phyloP scores from a whole-genome alignment of 2,797 vertebrate species.

The Sarcoramphus papa region DNA sequence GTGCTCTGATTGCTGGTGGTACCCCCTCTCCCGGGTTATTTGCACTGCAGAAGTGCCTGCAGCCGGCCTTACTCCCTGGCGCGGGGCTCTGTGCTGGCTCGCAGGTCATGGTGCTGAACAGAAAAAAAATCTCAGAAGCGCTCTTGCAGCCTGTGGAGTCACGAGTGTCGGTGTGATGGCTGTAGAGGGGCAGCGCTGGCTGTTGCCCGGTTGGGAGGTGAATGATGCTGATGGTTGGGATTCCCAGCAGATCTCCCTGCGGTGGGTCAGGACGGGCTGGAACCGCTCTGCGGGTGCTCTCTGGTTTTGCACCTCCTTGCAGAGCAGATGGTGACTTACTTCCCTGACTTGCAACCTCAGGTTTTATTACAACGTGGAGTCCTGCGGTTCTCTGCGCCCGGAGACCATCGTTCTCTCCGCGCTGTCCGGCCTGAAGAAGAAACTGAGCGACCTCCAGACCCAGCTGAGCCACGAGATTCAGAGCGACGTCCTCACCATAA shows the following conservation, averaged over 20 bases:
- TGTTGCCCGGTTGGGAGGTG: background rate
- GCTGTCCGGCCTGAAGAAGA: constrained; percentile 92
- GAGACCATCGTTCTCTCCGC: constrained; percentile 97
- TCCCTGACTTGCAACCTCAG: constrained; percentile 61
- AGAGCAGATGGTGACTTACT: background rate
- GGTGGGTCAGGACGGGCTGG: background rate
- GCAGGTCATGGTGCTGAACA: rapidly evolving
- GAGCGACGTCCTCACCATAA: constrained; percentile 96
- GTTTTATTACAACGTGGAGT: constrained; percentile 97
- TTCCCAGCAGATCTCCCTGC: background rate
- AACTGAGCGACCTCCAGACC: constrained; percentile 95
- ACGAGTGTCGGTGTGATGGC: rapidly evolving
- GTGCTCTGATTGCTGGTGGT: background rate
- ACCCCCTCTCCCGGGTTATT: background rate
- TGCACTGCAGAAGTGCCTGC: background rate
- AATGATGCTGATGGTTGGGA: background rate
- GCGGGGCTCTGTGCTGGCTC: background rate
- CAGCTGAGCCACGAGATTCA: constrained; percentile 98
- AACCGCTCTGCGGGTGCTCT: background rate
- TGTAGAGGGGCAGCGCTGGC: background rate
- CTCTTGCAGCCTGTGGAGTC: background rate
- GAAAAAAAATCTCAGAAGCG: background rate
- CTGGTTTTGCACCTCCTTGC: background rate
- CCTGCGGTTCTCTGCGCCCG: constrained; percentile 91
- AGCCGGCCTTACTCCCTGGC: background rate